phyloP scores from a whole-genome alignment of 2,888 invertebrate species.

The Tachina lurida region DNA sequence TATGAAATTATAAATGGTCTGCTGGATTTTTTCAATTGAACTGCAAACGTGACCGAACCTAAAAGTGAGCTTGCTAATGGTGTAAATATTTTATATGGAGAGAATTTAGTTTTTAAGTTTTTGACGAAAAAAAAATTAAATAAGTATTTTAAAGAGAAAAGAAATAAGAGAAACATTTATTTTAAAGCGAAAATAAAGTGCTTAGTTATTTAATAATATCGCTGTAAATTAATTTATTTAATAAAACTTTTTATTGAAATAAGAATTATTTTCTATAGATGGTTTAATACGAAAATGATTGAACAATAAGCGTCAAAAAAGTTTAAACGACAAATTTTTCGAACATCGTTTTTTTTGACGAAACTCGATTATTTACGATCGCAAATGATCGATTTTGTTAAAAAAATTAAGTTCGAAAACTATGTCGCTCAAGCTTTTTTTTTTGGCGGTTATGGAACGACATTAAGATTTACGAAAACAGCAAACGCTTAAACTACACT shows the following conservation, averaged over 20 bases:
- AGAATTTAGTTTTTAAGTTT: constrained; percentile 2
- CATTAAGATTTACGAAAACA: no score
- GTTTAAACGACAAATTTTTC: no score
- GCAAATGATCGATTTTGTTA: no score
- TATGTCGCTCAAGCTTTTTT: no score
- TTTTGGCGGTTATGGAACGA: no score
- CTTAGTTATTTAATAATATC: constrained; percentile 22
- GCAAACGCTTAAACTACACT: no score
- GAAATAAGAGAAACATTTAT: not conserved
- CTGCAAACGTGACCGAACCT: constrained; percentile 74
- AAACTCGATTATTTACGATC: no score
- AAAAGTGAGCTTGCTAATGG: constrained; percentile 76
- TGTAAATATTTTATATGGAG: constrained; percentile 79
- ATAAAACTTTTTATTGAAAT: not conserved
- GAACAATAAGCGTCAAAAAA: no score
- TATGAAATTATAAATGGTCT: constrained; percentile 80
- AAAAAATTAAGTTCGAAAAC: no score
- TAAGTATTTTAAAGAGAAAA: not conserved
- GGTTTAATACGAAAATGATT: no score
- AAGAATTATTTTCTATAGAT: not conserved
- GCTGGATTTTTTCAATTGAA: constrained; percentile 81
- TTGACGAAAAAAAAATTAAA: not conserved
- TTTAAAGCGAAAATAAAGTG: not conserved
- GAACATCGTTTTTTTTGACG: no score
- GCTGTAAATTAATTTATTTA: constrained; percentile 57